Percentiles rank a stretch among this genome's conserved stretches.
Conservation (phyloP, 1,140 invertebrate species). For the Dufourea novaeangliae region DNA sequence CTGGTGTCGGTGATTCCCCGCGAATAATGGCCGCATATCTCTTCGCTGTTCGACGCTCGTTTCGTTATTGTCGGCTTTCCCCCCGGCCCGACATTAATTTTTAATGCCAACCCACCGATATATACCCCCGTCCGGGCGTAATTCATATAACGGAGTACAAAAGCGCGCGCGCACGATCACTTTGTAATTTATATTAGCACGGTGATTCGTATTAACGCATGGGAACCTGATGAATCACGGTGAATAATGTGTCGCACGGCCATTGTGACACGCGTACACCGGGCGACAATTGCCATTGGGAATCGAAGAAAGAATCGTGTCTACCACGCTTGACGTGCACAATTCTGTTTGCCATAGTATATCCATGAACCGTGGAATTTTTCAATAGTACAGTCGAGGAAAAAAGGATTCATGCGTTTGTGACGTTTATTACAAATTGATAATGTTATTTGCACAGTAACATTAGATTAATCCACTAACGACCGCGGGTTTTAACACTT, state of each 20-base stretch:
- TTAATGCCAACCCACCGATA: background rate
- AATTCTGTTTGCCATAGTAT: too few relatives aligned
- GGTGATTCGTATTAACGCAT: background rate
- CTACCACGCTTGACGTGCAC: background rate
- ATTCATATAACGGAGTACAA: constrained; percentile 35
- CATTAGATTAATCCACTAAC: too few relatives aligned
- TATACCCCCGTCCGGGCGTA: constrained; percentile 1
- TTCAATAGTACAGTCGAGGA: too few relatives aligned
- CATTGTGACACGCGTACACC: constrained; percentile 7
- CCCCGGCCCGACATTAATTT: constrained; percentile 17
- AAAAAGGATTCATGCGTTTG: too few relatives aligned
- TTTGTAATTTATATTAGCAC: constrained; percentile 8
- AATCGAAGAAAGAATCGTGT: background rate
- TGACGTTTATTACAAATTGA: too few relatives aligned
- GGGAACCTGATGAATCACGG: constrained; percentile 38
- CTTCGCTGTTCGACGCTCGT: constrained; percentile 16
- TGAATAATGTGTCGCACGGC: constrained; percentile 9
- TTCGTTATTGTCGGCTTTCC: constrained; percentile 37
- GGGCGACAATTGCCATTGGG: background rate
- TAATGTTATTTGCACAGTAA: too few relatives aligned
- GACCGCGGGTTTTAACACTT: background rate
- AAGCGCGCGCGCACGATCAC: constrained; percentile 11
- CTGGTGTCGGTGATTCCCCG: constrained; percentile 22
- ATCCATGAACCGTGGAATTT: too few relatives aligned
- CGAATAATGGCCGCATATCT: constrained; percentile 41